Evolutionary conservation across 1,140 invertebrate species (phyloP), one percentile per base, ranked within the genome.

Genomic region (Ruditapes philippinarum): DNA sequence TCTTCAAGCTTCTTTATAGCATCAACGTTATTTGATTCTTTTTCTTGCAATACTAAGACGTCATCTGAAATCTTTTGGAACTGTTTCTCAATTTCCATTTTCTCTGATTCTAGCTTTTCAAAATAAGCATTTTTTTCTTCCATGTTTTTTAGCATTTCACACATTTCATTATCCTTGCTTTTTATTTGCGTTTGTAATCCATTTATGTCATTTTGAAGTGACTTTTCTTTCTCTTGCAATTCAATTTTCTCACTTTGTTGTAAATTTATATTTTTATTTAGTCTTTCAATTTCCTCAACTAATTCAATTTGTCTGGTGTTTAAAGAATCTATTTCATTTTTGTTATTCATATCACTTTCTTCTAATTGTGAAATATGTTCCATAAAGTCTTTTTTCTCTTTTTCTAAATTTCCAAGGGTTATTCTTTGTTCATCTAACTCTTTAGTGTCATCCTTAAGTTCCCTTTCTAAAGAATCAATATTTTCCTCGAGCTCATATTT

Each of bases 1-100:
- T 84, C 82, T 49, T 84, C 62, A 28, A 84, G 42, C 42, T 84
- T 84, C 57, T 57, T 84, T n/a, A 84, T 84, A 25, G 82, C 82
- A 57, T 84, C 82, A 51, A 84, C 62, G 74, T 84, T 84, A 33
- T 70, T 84, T 5, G 51, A 42, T 54, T 84, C 82, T 36, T 84
- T 84, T 38, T 84, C 84, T 57, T 86, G 84, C 33, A 86, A 49
- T 11, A 78, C 84, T 25, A 78, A 40, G 38, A 76, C 73, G 45
- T 86, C 70, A 76, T 86, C 70, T 38, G 68, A 38, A 12, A 76
- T 45, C 49, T 78, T 86, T 51, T 86, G 84, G 45, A 38, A 78
- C 14, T 57, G 57, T 57, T 38, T 76, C 22, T 86, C 84, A 33
- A 78, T 76, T 42, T 86, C 70, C 40, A 5, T 25, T 78, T 78